Evolutionary conservation across 2,113 vertebrate genomes (phyloP), one percentile per base, ranked within the genome.

Genomic region (Ahaetulla prasina): DNA sequence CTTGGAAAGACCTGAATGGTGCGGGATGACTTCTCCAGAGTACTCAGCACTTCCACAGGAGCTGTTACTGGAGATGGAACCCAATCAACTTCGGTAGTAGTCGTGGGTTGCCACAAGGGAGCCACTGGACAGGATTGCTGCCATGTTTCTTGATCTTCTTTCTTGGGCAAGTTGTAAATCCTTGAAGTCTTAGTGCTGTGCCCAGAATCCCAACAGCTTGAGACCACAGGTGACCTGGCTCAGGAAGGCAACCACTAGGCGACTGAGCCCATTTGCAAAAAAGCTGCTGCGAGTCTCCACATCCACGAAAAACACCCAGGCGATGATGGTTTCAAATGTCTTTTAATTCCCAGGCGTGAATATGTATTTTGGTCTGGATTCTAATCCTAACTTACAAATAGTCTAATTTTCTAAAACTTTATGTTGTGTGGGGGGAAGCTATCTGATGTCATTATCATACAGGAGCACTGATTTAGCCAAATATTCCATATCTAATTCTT

Each of bases 11-110:
- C 98, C 98, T 0, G 98, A 98, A 91, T 97, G 98, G 92, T 99
- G 99, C 90, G 98, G 98, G 96, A 98, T 98, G 94, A 99, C 98
- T 92, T 99, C 99, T 74, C 98, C 98, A 14, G 97, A 97, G 93
- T 96, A 98, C 96, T 99, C 99, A 0, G 98, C 98, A 97, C 99
- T 99, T 95, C 99, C 97, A 35, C 99, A 98, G 25, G 99, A 99
- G 97, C 99, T 99, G 97, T 94, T 99, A 95, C 99, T 99, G 94
- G 99, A 99, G 0, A 98, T 98, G 84, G 99, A 99, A 95, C 98
- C 98, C 94, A 99, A 97, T 95, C 99, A 98, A 96, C 98, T 47
- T 47, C 4, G 45, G 5, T 47, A 47, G 45, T 47, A 47, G 45
- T 47, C 45, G 45, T 45, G 45, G 45, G 45, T 45, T 45, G 45